Percentiles rank a stretch among this genome's conserved stretches.
Evolutionary conservation across 2,113 vertebrate genomes (phyloP).

Genomic region (Merops nubicus): DNA sequence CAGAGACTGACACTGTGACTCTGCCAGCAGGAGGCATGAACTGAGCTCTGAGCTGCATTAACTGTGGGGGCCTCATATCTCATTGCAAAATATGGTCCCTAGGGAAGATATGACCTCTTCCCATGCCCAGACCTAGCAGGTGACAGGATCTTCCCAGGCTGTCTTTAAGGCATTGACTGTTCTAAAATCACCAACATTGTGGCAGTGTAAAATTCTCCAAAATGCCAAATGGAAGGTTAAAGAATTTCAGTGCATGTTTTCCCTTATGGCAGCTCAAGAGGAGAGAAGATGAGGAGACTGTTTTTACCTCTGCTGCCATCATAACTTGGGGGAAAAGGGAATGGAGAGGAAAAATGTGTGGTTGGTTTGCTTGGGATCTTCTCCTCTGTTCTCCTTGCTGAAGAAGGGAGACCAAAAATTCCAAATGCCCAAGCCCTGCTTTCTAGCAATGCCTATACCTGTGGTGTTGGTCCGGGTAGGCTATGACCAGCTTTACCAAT

Average conservation of each 20-base stretch:
- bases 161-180: not conserved
- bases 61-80: not conserved
- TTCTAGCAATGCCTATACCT: not conserved
- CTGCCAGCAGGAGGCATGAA: not conserved
- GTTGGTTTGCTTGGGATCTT: not conserved
- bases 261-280: not conserved
- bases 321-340: not conserved
- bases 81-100: accelerated
- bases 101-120: not conserved
- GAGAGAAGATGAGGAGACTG: not conserved
- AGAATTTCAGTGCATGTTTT: not conserved
- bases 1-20: not conserved
- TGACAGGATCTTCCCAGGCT: not conserved
- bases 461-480: not conserved
- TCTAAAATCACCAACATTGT: not conserved
- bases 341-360: not conserved
- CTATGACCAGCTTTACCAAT: not conserved
- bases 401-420: not conserved
- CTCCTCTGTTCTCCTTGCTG: not conserved
- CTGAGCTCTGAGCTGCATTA: not conserved
- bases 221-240: not conserved
- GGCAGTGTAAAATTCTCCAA: not conserved
- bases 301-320: not conserved
- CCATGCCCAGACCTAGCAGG: not conserved
- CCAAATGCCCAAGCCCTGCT: not conserved